A percentile compares a stretch with the other conserved stretches of the same genome.
Conservation (phyloP, 1,140 invertebrate genomes). For the Drosophila arawakana region DNA sequence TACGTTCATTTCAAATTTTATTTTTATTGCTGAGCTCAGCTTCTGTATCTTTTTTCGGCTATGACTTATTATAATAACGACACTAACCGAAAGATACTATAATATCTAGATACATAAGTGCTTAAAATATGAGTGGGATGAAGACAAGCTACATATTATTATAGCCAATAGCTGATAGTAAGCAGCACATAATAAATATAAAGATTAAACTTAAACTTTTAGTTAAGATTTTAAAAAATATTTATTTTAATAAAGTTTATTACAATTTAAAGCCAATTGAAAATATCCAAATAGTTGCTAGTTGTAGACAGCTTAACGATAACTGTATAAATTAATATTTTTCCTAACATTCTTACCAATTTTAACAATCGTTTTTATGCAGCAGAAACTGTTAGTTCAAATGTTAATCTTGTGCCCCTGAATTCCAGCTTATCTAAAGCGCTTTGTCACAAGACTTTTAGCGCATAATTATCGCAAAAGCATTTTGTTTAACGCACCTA, state of each 20-base stretch:
- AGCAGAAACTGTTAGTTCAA: constrained; percentile 17
- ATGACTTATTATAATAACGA: constrained; percentile 5
- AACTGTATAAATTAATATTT: too few species aligned
- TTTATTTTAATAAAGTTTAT: too few species aligned
- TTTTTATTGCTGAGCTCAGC: constrained; percentile 27
- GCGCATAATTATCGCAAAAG: constrained; percentile 71
- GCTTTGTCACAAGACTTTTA: constrained; percentile 73
- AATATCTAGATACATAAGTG: not conserved
- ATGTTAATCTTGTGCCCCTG: constrained; percentile 19
- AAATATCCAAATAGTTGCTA: too few species aligned
- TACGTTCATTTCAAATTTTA: constrained; percentile 23
- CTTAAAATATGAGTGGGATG: not conserved
- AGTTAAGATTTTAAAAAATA: too few species aligned
- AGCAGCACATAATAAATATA: too few species aligned
- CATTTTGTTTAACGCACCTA: constrained; percentile 61
- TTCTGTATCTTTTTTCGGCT: constrained; percentile 7
- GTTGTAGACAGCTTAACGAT: too few species aligned
- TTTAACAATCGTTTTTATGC: not conserved
- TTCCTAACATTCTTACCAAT: too few species aligned
- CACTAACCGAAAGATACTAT: not conserved
- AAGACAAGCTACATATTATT: not conserved
- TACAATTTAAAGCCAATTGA: too few species aligned
- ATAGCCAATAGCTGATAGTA: too few species aligned
- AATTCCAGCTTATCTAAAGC: constrained; percentile 61
- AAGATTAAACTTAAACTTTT: too few species aligned